Evolutionary conservation across 1,140 invertebrate genomes (phyloP).

Genomic region (Drosophila tropicalis): DNA sequence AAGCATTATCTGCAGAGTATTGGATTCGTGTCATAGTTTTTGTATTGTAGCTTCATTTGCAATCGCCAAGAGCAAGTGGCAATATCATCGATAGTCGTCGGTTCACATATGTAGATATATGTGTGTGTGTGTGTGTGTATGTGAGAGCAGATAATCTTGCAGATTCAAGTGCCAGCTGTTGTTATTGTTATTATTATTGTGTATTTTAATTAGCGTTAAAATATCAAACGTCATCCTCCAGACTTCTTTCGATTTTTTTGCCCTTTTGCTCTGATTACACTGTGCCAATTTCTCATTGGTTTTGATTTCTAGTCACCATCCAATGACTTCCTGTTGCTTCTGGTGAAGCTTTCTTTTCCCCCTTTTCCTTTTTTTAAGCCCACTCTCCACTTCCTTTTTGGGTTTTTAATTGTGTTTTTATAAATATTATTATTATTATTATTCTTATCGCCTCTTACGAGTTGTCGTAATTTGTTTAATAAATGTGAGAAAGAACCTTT

Average conservation of each 20-base stretch:
- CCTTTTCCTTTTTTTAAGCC: too few species aligned
- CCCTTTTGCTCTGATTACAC: slow-evolving; percentile 30
- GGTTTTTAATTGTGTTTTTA: slow-evolving; percentile 36
- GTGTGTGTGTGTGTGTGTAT: not conserved
- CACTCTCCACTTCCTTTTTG: slow-evolving; percentile 10
- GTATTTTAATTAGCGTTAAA: slow-evolving; percentile 78
- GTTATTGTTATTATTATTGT: slow-evolving; percentile 59
- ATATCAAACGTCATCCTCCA: slow-evolving; percentile 62
- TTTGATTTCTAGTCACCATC: slow-evolving; percentile 32
- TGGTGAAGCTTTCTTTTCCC: slow-evolving; percentile 45
- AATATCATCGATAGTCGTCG: slow-evolving; percentile 59
- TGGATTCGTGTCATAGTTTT: too few species aligned
- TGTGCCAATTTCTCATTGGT: slow-evolving; percentile 43
- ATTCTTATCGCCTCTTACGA: slow-evolving; percentile 33
- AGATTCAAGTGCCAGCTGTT: slow-evolving; percentile 70
- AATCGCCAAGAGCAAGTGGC: slow-evolving; percentile 58
- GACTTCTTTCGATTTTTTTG: not conserved
- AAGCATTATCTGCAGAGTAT: too few species aligned
- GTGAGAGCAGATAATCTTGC: slow-evolving; percentile 58
- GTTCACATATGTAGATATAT: slow-evolving; percentile 5
- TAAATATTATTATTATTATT: slow-evolving; percentile 39
- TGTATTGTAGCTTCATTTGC: slow-evolving; percentile 22
- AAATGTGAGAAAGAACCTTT: slow-evolving; percentile 66
- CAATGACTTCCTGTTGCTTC: slow-evolving; percentile 41
- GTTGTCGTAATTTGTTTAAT: slow-evolving; percentile 62